These are phyloP conservation scores for Agriopis marginaria DNA, from an alignment of 2,888 invertebrate genomes.

Conservation along the genomic window DNA sequence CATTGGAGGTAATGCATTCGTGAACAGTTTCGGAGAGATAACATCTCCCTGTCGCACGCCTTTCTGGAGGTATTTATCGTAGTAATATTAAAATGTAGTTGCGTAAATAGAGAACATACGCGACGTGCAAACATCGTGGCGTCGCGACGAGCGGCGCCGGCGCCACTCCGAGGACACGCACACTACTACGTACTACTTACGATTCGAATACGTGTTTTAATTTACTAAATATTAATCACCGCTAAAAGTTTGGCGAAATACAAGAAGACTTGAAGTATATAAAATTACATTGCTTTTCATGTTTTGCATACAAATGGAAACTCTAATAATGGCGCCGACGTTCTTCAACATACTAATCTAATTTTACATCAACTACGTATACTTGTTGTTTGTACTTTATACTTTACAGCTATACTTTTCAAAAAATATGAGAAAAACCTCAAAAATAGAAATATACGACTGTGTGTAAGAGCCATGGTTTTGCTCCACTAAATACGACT, in stretches of 20 bases:
- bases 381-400: neutral
- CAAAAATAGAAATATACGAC: no score
- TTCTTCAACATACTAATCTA: conserved; percentile 5
- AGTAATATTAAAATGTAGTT: conserved; percentile 73
- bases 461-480: no score
- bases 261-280: conserved; percentile 22
- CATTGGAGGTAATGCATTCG: no score
- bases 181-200: conserved; percentile 40
- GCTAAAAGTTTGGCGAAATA: conserved; percentile 30
- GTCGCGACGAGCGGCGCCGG: conserved; percentile 67
- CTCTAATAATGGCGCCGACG: conserved; percentile 7
- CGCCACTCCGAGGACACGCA: conserved; percentile 61
- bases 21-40: no score
- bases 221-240: conserved; percentile 47
- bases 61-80: conserved; percentile 56
- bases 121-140: conserved; percentile 74
- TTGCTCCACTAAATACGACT: neutral
- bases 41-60: no score
- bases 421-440: no score
- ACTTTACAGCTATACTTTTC: no score
- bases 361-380: conserved; percentile 1
- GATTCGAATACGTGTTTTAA: conserved; percentile 58
- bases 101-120: conserved; percentile 79
- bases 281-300: conserved; percentile 14
- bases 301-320: conserved; percentile 16